Evolutionary conservation across 2,888 invertebrate genomes (phyloP).

Genomic region (Acrobasis suavella): DNA sequence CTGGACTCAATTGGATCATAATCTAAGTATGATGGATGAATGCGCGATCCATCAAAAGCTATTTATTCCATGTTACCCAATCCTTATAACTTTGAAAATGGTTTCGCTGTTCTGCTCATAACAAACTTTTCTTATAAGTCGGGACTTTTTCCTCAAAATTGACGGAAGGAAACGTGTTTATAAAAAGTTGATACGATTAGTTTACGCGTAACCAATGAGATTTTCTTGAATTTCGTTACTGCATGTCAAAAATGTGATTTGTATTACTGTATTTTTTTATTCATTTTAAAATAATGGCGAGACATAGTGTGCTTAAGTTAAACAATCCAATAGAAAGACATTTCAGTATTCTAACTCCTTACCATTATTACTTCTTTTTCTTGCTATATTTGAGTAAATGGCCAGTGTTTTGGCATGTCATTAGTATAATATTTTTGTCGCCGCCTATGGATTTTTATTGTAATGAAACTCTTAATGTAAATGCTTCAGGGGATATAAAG

Average conservation of each 20-base stretch:
- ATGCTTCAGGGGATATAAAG: slow-evolving; percentile 25
- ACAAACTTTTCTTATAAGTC: slow-evolving; percentile 10
- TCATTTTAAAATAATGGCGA: not conserved
- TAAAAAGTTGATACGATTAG: slow-evolving; percentile 9
- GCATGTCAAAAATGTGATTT: not conserved
- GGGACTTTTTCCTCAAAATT: slow-evolving; percentile 4
- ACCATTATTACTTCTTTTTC: slow-evolving; percentile 56
- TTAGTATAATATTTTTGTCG: slow-evolving; percentile 59
- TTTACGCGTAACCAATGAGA: slow-evolving; percentile 3
- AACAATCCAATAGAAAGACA: slow-evolving; percentile 59
- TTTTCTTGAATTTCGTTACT: not conserved
- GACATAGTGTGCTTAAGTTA: slow-evolving; percentile 8
- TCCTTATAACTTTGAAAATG: slow-evolving; percentile 9
- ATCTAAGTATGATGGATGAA: slow-evolving; percentile 22
- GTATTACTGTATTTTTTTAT: not conserved
- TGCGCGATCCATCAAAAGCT: slow-evolving; percentile 22
- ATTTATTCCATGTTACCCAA: slow-evolving; percentile 17
- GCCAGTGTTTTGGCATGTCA: slow-evolving; percentile 61
- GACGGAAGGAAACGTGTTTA: slow-evolving; percentile 8
- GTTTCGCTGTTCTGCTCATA: slow-evolving; percentile 6
- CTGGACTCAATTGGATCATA: slow-evolving; percentile 20
- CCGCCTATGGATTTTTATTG: slow-evolving; percentile 61
- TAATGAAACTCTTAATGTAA: slow-evolving; percentile 20
- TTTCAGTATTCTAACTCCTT: slow-evolving; percentile 48
- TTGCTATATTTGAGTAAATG: slow-evolving; percentile 53